phyloP scores from a whole-genome alignment of 2,888 invertebrate genomes.

The Tetrapedia diversipes region DNA sequence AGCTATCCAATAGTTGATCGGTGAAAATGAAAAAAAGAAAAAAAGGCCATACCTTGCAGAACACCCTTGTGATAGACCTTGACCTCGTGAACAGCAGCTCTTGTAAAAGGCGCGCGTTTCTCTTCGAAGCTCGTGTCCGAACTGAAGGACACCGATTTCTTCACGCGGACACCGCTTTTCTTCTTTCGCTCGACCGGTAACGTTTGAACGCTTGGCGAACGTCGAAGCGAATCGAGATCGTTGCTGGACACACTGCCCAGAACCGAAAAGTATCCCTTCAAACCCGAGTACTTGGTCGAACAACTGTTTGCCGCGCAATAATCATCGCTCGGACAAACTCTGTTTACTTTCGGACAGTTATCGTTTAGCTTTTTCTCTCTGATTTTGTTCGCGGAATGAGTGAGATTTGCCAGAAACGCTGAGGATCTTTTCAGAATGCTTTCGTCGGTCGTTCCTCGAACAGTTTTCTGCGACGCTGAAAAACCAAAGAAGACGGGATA shows the following conservation, averaged over 20 bases:
- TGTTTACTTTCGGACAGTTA: constrained; percentile 1
- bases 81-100: constrained; percentile 77
- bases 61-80: constrained; percentile 80
- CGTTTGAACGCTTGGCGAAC: constrained; percentile 68
- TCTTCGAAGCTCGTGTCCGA: constrained; percentile 79
- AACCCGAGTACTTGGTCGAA: constrained; percentile 15
- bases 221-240: constrained; percentile 43
- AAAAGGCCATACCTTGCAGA: constrained; percentile 73
- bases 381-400: constrained; percentile 55
- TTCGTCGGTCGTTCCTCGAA: constrained; percentile 42
- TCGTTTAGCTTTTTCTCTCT: constrained; percentile 44
- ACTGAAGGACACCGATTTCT: constrained; percentile 81
- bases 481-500: constrained; percentile 36
- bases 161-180: constrained; percentile 63
- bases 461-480: constrained; percentile 20
- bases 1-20: no score
- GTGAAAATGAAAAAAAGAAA: neutral
- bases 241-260: constrained; percentile 7
- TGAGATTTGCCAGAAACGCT: constrained; percentile 68
- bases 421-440: constrained; percentile 72
- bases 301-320: neutral
- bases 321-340: constrained; percentile 21
- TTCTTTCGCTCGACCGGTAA: constrained; percentile 64
- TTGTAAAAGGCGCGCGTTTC: constrained; percentile 69
- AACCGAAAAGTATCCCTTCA: constrained; percentile 55